Percentiles rank a stretch among this genome's conserved stretches.
phyloP scores from a whole-genome alignment of 2,888 invertebrate genomes.

The Drosophila tripunctata region DNA sequence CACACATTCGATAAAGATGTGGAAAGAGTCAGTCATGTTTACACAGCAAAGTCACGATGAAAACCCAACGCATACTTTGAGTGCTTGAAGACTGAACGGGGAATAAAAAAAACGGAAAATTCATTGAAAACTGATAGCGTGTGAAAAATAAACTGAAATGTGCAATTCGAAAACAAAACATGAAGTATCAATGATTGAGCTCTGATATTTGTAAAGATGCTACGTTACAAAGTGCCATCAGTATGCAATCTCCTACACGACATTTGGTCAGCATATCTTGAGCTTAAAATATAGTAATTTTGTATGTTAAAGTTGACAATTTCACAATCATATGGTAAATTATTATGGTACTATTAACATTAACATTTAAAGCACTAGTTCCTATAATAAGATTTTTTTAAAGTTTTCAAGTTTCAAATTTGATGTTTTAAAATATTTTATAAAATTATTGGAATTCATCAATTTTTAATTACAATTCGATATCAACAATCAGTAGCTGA shows the following conservation, averaged over 20 bases:
- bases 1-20: not conserved
- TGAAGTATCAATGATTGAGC: conserved; percentile 55
- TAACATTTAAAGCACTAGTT: too few relatives aligned
- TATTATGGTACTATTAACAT: too few relatives aligned
- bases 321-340: too few relatives aligned
- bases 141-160: conserved; percentile 78
- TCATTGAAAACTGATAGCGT: conserved; percentile 81
- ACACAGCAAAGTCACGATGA: conserved; percentile 56
- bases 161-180: conserved; percentile 59
- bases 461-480: too few relatives aligned
- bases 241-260: conserved; percentile 7
- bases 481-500: conserved; percentile 1
- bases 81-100: conserved; percentile 39
- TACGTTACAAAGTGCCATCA: conserved; percentile 9
- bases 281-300: too few relatives aligned
- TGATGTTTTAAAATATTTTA: too few relatives aligned
- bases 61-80: conserved; percentile 51
- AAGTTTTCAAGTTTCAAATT: too few relatives aligned
- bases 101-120: conserved; percentile 72
- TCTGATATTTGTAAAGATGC: conserved; percentile 33
- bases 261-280: not conserved
- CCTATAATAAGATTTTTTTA: too few relatives aligned
- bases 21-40: conserved; percentile 26
- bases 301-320: too few relatives aligned
- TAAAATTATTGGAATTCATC: too few relatives aligned